Evolutionary conservation across 2,113 vertebrate species (phyloP).

Genomic region (Larimichthys polyactis): DNA sequence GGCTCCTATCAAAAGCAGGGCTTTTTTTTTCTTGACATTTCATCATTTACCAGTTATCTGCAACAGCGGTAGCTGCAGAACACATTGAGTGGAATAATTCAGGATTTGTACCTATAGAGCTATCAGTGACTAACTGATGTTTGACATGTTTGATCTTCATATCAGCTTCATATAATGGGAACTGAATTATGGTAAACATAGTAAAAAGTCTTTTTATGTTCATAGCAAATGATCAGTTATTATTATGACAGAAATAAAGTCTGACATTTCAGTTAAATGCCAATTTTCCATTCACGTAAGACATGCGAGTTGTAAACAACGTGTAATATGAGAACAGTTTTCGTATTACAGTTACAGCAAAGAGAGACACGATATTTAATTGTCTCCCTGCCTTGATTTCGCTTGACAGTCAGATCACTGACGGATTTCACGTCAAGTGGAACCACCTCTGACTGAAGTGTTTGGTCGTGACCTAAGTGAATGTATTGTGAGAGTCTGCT

Average conservation of each 20-base stretch:
- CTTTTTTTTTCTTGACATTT: neutral
- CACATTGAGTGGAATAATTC: too few relatives aligned
- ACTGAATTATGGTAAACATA: neutral
- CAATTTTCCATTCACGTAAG: conserved; percentile 1
- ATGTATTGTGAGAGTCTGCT: conserved; percentile 17
- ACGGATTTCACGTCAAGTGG: conserved; percentile 12
- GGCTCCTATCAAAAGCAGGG: neutral
- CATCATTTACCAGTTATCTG: neutral
- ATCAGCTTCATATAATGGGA: neutral
- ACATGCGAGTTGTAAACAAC: neutral
- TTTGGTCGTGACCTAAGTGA: conserved; percentile 31
- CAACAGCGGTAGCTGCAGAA: too few relatives aligned
- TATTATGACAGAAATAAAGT: neutral
- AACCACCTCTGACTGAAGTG: neutral
- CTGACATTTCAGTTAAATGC: conserved; percentile 7
- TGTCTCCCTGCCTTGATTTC: neutral
- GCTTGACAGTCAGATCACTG: neutral
- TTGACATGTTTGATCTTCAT: too few relatives aligned
- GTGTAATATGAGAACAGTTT: neutral
- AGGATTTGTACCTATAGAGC: neutral
- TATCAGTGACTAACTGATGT: neutral
- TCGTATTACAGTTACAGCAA: neutral
- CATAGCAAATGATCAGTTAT: neutral
- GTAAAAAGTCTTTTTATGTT: neutral
- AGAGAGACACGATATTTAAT: conserved; percentile 10